Evolutionary conservation across 2,888 invertebrate genomes (phyloP), one percentile per base, ranked within the genome.

Genomic region (Cacoxenus indagator): DNA sequence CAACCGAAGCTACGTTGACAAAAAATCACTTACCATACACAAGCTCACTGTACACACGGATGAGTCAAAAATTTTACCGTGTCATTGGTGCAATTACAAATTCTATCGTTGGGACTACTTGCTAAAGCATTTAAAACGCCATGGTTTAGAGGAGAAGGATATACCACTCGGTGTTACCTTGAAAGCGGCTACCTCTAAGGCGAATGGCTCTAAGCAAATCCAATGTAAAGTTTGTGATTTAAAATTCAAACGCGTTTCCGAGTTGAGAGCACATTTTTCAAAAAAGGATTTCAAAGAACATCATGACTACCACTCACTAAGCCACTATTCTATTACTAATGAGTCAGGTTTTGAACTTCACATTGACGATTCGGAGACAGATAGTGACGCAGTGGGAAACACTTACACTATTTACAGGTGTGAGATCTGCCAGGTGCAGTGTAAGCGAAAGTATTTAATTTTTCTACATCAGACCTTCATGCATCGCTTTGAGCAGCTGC

Each of bases 401-500:
- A 81, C 17, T 17, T 8, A 5, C 66, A 70, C 48, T n/a, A n/a
- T n/a, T n/a, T 82, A 83, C 9, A 45, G 4, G 9, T 84, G 84
- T 59, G 77, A 78, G 17, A 22, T 54, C 5, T 65, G 37, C 24
- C 37, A 51, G 31, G 24, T 65, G n/a, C 37, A 54, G 22, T 65
- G 65, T 2, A 27, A 17, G 11, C 51, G 65, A 9, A 31, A 54
- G 1, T 51, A 24, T 6, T 19, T 37, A n/a, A 54, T 54, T 24
- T 65, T 54, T 24, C 1, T 1, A 1, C n/a, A 1, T 2, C 26
- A 27, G 24, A 11, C 3, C 1, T 1, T 9, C 14, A 68, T 76
- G 54, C 85, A 85, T 68, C 73, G 71, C 29, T 75, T 90, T 68
- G 90, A 90, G 0, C 88, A 90, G 69, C 82, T 89, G 2, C 89